Percentiles rank a stretch among this genome's conserved stretches.
Evolutionary conservation across 2,888 invertebrate species (phyloP).

Genomic region (Mythimna vitellina): DNA sequence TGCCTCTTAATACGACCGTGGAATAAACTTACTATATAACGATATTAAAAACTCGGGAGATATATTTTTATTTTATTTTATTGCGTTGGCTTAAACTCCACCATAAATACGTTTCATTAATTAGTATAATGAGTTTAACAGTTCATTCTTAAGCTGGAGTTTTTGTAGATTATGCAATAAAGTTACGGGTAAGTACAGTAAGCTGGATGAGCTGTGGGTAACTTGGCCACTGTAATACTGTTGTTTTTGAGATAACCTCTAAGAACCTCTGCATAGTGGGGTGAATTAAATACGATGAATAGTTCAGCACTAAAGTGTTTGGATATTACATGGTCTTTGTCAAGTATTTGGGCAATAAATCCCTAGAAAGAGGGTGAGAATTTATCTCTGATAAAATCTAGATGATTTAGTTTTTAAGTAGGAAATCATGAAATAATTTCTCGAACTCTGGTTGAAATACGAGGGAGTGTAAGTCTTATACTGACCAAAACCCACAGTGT

Average conservation of each 20-base stretch:
- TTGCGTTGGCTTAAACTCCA: constrained; percentile 28
- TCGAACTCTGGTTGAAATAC: no score
- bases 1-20: constrained; percentile 52
- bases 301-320: background rate
- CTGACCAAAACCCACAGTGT: no score
- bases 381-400: no score
- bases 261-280: background rate
- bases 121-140: constrained; percentile 32
- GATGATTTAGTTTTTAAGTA: no score
- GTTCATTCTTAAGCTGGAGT: constrained; percentile 22
- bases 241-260: constrained; percentile 11
- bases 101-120: constrained; percentile 34
- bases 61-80: constrained; percentile 46
- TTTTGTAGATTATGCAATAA: constrained; percentile 30
- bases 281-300: background rate
- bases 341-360: background rate
- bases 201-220: constrained; percentile 10
- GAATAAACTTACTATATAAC: constrained; percentile 47
- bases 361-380: no score
- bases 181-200: constrained; percentile 30
- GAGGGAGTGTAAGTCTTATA: no score
- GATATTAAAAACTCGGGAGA: constrained; percentile 47
- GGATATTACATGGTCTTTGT: background rate
- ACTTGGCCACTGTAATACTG: constrained; percentile 1
- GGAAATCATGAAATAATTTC: no score